Conservation (phyloP, 2,888 invertebrate species). For the Exephanes ischioxanthus region DNA sequence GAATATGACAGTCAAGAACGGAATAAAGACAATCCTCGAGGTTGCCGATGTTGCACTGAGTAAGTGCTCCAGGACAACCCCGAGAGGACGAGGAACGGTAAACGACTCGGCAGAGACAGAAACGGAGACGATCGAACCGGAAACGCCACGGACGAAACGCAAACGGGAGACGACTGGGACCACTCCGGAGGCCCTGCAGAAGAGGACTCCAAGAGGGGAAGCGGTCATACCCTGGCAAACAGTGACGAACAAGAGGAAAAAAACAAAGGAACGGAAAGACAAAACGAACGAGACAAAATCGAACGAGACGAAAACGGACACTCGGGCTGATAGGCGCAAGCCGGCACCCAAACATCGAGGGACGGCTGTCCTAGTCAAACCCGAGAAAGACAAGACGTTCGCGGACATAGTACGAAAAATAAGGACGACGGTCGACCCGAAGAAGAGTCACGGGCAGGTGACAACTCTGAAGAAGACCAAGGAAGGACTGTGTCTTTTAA, state of each 20-base stretch:
- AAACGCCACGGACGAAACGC: constrained; percentile 13
- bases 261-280: constrained; percentile 2
- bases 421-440: not conserved
- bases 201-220: not conserved
- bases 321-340: not conserved
- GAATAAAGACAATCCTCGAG: too few species aligned
- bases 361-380: constrained; percentile 3
- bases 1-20: too few species aligned
- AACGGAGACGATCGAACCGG: not conserved
- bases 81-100: not conserved
- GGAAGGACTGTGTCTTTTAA: constrained; percentile 40
- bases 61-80: not conserved
- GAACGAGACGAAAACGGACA: constrained; percentile 4
- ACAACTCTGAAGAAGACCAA: constrained; percentile 41
- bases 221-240: not conserved
- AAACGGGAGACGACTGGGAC: not conserved
- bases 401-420: constrained; percentile 29
- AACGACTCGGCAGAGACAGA: not conserved
- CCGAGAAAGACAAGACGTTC: too few species aligned
- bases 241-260: not conserved
- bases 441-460: too few species aligned
- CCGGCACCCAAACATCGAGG: constrained; percentile 13
- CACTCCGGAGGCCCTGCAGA: constrained; percentile 14
- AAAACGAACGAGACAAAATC: not conserved
- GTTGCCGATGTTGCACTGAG: constrained; percentile 1